Conservation (phyloP, 2,113 vertebrate genomes). For the Perca flavescens region DNA sequence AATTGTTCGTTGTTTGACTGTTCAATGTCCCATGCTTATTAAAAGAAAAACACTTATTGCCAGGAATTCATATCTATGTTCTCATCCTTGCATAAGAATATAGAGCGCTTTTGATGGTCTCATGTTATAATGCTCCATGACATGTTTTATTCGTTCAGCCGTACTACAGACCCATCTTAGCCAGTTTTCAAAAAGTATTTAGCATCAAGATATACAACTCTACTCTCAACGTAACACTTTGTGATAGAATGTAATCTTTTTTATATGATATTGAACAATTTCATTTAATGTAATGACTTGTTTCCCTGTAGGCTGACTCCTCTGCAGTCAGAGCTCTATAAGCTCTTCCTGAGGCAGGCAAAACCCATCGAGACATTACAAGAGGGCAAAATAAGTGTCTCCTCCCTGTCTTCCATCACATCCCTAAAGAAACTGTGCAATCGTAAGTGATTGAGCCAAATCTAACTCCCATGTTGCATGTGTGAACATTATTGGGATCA, state of each 20-base stretch:
- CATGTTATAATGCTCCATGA: no score
- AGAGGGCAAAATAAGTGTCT: constrained; percentile 91
- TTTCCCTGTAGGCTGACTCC: constrained; percentile 87
- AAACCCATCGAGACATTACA: constrained; percentile 90
- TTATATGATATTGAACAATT: background rate
- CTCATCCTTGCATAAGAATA: no score
- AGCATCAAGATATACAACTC: background rate
- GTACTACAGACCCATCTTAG: background rate
- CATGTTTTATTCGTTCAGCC: no score
- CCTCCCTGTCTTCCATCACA: constrained; percentile 97
- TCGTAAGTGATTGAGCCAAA: constrained; percentile 85
- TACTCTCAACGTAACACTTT: background rate
- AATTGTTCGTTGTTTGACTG: no score
- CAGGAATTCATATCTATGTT: no score
- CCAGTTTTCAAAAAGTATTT: background rate
- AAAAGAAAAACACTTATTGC: no score
- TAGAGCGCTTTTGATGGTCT: no score
- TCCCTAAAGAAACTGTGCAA: constrained; percentile 98
- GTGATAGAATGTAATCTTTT: background rate
- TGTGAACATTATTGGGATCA: background rate
- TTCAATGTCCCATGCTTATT: no score
- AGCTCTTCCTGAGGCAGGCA: constrained; percentile 91
- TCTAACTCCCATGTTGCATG: no score
- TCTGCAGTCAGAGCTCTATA: constrained; percentile 92
- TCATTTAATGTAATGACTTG: background rate